Evolutionary conservation across 2,888 invertebrate species (phyloP).

Genomic region (Punctoribates punctum): DNA sequence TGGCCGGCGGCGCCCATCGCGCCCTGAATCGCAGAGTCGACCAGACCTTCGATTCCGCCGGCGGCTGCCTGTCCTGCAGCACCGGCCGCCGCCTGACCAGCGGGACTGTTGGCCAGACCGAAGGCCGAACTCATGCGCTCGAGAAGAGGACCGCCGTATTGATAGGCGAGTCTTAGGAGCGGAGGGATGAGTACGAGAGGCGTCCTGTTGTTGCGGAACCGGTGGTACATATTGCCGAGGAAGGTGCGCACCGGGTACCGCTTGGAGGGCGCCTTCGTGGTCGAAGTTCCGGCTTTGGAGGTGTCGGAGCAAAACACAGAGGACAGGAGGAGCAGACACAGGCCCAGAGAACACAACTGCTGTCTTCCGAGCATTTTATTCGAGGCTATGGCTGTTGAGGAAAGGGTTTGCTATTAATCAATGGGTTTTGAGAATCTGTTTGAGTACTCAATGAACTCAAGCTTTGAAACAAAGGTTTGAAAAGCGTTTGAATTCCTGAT

Average conservation of each 20-base stretch:
- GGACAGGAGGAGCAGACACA: neutral
- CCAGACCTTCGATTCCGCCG: neutral
- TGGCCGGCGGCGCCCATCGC: neutral
- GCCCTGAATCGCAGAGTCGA: neutral
- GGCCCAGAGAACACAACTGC: constrained; percentile 7
- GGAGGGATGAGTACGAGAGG: constrained; percentile 40
- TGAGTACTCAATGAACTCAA: too few relatives aligned
- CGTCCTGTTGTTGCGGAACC: constrained; percentile 34
- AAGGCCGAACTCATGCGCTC: constrained; percentile 2
- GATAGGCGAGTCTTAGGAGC: constrained; percentile 31
- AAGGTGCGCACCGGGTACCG: constrained; percentile 39
- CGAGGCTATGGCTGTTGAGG: neutral
- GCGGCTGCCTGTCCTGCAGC: neutral
- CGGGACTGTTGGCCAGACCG: neutral
- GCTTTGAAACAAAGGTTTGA: too few relatives aligned
- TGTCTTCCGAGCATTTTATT: neutral
- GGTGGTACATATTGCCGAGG: constrained; percentile 38
- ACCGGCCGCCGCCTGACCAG: neutral
- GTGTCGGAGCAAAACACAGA: neutral
- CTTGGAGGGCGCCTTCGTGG: neutral
- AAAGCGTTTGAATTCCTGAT: too few relatives aligned
- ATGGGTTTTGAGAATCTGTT: neutral
- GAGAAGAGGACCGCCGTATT: constrained; percentile 38
- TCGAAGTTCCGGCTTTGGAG: too few relatives aligned
- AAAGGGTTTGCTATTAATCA: neutral